phyloP scores from a whole-genome alignment of 2,113 vertebrate genomes.

The Chamaetylas fuelleborni region DNA sequence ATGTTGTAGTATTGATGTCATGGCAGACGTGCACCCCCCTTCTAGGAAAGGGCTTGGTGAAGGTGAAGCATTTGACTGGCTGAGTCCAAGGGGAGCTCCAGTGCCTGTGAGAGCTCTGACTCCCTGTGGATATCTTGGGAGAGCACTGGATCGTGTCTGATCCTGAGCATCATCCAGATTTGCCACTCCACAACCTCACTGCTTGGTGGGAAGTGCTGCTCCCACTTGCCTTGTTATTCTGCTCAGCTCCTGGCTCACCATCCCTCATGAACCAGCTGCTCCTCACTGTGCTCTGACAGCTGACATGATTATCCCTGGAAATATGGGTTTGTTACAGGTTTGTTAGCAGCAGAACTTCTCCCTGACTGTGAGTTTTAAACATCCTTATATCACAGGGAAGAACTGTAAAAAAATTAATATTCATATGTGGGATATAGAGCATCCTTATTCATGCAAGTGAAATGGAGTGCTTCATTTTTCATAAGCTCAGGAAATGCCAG shows the following conservation, averaged over 20 bases:
- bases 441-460: not conserved
- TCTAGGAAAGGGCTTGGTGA: not conserved
- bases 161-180: not conserved
- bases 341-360: not conserved
- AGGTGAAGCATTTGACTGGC: not conserved
- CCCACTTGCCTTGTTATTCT: not conserved
- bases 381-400: not conserved
- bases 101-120: not conserved
- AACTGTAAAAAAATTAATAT: not conserved
- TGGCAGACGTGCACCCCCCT: fast-evolving
- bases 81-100: not conserved
- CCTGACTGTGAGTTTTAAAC: not conserved
- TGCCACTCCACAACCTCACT: not conserved
- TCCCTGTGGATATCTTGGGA: fast-evolving
- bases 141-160: not conserved
- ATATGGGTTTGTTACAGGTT: not conserved
- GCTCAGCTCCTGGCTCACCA: not conserved
- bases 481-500: not conserved
- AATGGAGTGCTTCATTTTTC: not conserved
- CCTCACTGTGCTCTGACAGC: not conserved
- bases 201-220: not conserved
- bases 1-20: not conserved
- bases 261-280: not conserved
- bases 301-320: not conserved
- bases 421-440: not conserved